These are phyloP conservation scores for Megastigmus dorsalis DNA, from an alignment of 2,888 invertebrate genomes.

Conservation along the genomic window DNA sequence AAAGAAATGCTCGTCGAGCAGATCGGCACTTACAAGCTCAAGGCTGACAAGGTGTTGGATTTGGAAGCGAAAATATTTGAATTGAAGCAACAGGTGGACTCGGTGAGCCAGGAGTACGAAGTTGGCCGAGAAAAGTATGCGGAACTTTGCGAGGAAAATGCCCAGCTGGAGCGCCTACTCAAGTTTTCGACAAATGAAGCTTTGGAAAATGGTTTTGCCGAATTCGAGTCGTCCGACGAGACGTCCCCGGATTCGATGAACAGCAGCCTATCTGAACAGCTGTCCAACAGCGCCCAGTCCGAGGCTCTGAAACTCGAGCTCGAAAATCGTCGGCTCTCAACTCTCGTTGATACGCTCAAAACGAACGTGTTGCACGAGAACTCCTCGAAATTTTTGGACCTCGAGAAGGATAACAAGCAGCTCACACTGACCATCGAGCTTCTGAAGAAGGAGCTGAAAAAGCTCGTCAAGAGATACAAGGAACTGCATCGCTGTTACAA, in stretches of 20 bases:
- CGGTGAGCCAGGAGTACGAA: conserved; percentile 79
- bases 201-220: background rate
- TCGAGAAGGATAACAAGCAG: conserved; percentile 94
- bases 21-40: conserved; percentile 86
- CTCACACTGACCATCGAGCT: conserved; percentile 50
- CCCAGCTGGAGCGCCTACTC: conserved; percentile 75
- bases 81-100: conserved; percentile 87
- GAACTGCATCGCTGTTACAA: background rate
- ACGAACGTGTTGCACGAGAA: conserved; percentile 89
- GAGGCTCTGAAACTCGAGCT: conserved; percentile 91
- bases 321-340: conserved; percentile 89
- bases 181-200: background rate
- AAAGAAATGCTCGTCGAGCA: conserved; percentile 95
- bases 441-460: background rate
- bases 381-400: conserved; percentile 86
- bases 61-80: conserved; percentile 88
- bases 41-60: conserved; percentile 86
- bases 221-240: background rate
- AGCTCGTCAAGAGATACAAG: background rate
- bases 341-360: conserved; percentile 82
- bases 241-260: conserved; percentile 74
- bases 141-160: conserved; percentile 92
- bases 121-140: conserved; percentile 5
- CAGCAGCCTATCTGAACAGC: conserved; percentile 92
- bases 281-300: conserved; percentile 91